Evolutionary conservation across 2,113 vertebrate genomes (phyloP), one percentile per base, ranked within the genome.

Genomic region (Microtus richardsoni): DNA sequence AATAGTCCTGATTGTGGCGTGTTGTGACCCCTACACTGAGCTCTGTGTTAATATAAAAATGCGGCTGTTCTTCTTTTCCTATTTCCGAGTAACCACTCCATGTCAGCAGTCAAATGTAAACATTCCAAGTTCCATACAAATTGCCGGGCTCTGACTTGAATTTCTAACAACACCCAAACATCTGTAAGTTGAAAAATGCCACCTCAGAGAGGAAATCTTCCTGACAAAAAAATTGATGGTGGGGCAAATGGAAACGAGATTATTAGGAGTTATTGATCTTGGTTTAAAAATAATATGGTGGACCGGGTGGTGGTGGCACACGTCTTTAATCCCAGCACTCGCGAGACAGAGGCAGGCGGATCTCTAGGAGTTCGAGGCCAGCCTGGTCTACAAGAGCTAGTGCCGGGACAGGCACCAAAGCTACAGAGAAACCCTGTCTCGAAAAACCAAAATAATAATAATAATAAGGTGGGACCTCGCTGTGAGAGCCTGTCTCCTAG

Each of bases 91-190:
- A 28, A 92, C 47, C 82, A 8, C 6, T 36, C 75, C 58, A 85
- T 62, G 68, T 8, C 62, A 91, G 64, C 54, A 58, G 39, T 94
- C 85, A 47, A 96, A 96, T 2, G 0, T 33, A 86, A 84, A 96
- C 95, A 96, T 30, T 93, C 60, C 52, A 92, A 66, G 47, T n/a
- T 70, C 77, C 66, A 70, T 64, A 54, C 73, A 94, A 89, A 94
- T 90, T 70, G 90, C 26, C 36, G 4, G 60, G 33, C 26, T 88
- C 89, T 64, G 84, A 62, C 16, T 33, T 91, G 36, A 89, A 88
- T 83, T 77, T 94, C 95, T 88, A 89, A 44, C 10, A 54, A 93
- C 30, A 94, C 52, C 24, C 4, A 80, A 96, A 95, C 0, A 95
- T 33, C 2, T 60, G 90, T 26, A 77, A 70, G 39, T 89, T 33